phyloP scores from a whole-genome alignment of 2,797 vertebrate species.

The Cichlasoma orientale region DNA sequence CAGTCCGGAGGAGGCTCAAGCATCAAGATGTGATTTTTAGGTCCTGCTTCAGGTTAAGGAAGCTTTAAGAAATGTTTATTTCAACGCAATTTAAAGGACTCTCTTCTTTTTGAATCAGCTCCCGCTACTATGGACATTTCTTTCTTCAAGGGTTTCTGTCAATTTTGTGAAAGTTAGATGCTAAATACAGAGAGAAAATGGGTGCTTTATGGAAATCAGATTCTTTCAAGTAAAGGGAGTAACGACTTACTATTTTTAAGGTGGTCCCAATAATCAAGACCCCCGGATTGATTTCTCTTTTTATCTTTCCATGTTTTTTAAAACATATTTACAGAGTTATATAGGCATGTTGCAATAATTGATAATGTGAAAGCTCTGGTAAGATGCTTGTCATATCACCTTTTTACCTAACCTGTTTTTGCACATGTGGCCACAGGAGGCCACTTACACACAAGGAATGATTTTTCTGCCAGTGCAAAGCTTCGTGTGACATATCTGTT shows the following conservation, averaged over 20 bases:
- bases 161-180: constrained; percentile 74
- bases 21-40: constrained; percentile 83
- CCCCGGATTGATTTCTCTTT: constrained; percentile 78
- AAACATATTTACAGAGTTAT: constrained; percentile 87
- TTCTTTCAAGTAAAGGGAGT: constrained; percentile 83
- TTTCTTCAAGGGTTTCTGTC: constrained; percentile 74
- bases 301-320: constrained; percentile 84
- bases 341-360: constrained; percentile 91
- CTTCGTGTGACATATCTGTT: constrained; percentile 84
- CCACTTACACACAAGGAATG: constrained; percentile 84
- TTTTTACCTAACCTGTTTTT: constrained; percentile 87
- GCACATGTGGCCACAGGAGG: constrained; percentile 82
- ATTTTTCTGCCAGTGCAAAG: constrained; percentile 85
- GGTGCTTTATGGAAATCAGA: constrained; percentile 77
- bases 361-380: constrained; percentile 89
- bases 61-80: constrained; percentile 78
- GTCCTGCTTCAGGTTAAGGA: constrained; percentile 75
- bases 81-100: constrained; percentile 66
- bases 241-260: constrained; percentile 78
- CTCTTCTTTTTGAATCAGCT: constrained; percentile 65
- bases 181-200: constrained; percentile 68
- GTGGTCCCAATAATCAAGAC: constrained; percentile 83
- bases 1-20: constrained; percentile 80
- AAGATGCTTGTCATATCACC: constrained; percentile 87
- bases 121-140: constrained; percentile 67